Conservation (phyloP, 2,113 vertebrate genomes). For the Megaceryle torquata region DNA sequence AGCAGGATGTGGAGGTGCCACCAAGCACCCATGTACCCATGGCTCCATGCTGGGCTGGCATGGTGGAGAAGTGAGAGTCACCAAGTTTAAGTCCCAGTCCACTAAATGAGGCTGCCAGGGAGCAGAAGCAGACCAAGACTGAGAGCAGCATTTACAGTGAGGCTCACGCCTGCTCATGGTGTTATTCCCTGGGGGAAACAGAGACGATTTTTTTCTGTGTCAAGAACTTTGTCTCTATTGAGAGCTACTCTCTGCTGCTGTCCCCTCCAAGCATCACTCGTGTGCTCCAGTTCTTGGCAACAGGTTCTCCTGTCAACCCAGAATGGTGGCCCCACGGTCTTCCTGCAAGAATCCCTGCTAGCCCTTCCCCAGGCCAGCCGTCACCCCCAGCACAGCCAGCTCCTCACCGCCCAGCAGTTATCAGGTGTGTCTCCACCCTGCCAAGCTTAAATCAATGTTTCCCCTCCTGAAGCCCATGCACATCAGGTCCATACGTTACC, state of each 20-base stretch:
- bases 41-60: accelerated
- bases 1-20: neutral
- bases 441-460: neutral
- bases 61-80: accelerated
- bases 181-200: neutral
- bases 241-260: neutral
- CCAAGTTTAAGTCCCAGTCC: neutral
- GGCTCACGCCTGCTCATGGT: accelerated
- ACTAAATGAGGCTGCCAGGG: neutral
- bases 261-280: neutral
- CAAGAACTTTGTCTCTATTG: neutral
- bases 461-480: neutral
- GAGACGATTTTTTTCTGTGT: neutral
- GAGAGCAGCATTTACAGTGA: neutral
- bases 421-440: neutral
- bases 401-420: neutral
- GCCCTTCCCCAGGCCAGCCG: neutral
- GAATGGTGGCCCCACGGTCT: accelerated
- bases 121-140: neutral
- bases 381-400: too few species aligned
- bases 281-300: accelerated
- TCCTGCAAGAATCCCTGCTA: neutral
- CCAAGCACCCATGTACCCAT: accelerated
- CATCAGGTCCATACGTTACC: accelerated
- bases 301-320: neutral